Evolutionary conservation across 2,888 invertebrate species (phyloP).

Genomic region (Aproaerema taeniolella): DNA sequence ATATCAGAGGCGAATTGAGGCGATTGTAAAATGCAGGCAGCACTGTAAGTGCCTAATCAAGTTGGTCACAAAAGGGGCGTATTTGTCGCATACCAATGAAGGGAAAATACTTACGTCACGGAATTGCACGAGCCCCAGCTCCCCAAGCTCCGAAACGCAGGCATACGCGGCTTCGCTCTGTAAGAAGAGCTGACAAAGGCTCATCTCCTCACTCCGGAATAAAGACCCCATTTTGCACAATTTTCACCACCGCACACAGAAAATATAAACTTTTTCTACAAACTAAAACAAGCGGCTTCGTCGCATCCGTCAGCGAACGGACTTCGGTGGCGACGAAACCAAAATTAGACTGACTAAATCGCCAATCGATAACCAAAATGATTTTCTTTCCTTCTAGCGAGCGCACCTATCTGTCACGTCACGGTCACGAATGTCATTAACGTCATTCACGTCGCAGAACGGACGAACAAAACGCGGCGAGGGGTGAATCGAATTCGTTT

Average conservation of each 20-base stretch:
- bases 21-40: constrained; percentile 19
- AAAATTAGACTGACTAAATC: constrained; percentile 46
- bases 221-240: constrained; percentile 87
- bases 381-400: constrained; percentile 27
- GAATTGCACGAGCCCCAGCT: constrained; percentile 97
- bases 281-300: constrained; percentile 42
- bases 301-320: constrained; percentile 64
- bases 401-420: constrained; percentile 35
- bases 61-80: constrained; percentile 24
- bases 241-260: constrained; percentile 44
- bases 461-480: no score
- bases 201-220: constrained; percentile 99
- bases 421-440: no score
- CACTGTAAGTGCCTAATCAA: no score
- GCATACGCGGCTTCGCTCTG: constrained; percentile 99
- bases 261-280: constrained; percentile 33
- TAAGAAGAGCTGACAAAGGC: constrained; percentile 97
- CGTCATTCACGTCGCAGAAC: no score
- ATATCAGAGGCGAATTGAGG: constrained; percentile 14
- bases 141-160: constrained; percentile 98
- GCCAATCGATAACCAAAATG: constrained; percentile 42
- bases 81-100: constrained; percentile 9
- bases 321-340: constrained; percentile 66
- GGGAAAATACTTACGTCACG: constrained; percentile 85
- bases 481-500: no score